Evolutionary conservation across 2,888 invertebrate genomes (phyloP), one percentile per base, ranked within the genome.

Genomic region (Gymnoscelis rufifasciata): DNA sequence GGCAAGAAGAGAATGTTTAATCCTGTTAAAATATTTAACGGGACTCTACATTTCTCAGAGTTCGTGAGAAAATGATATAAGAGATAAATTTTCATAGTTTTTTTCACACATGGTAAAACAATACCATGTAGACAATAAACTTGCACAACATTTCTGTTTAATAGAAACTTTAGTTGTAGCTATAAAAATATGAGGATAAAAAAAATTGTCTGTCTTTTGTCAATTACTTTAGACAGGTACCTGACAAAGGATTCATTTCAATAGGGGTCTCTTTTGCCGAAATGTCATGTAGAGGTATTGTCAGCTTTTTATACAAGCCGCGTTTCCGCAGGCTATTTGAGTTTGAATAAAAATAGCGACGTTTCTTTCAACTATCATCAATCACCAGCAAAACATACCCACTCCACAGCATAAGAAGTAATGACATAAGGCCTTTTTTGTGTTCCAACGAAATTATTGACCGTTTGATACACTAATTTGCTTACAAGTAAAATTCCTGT

Each of bases 351-450:
- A 52, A 51, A 57, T 53, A 46, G 52, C n/a, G 54, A 51, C 48
- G 54, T 57, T 61, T 60, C 63, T 69, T 69, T 63, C 57, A 59
- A 64, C 68, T 59, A 55, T 64, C 73, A 80, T 81, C 70, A 79
- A 79, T 81, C 78, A 79, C 69, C 69, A 19, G 19, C 19, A 3
- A n/a, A 73, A 71, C 74, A 69, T 53, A 55, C 59, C 49, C 66
- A 66, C 56, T 66, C 60, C 61, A 64, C 66, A 56, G 58, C 61
- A 64, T 71, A 74, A 74, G 72, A 75, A 73, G 64, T 58, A 59
- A 63, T 64, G 69, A 68, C 69, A 70, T 70, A 69, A 71, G 59
- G 63, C 60, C 61, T 63, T 73, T 64, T 60, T 59, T 76, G 68
- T 65, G 65, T 66, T 67, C 63, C 48, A 46, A 51, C 49, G 43